These are phyloP conservation scores for Formica exsecta DNA, from an alignment of 1,140 invertebrate genomes.

Conservation along the genomic window DNA sequence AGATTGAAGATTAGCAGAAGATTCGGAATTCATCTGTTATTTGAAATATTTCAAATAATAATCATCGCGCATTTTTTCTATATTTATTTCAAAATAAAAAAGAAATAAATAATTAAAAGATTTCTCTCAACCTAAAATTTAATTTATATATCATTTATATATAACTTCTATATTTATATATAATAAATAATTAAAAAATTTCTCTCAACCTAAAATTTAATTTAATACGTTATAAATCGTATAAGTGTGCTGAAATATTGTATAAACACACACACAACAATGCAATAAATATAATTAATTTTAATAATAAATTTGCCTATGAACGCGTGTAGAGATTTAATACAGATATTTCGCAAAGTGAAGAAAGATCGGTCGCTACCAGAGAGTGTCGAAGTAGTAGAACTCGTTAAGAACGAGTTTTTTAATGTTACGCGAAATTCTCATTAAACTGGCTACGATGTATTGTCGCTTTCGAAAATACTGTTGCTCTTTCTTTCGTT, in stretches of 20 bases:
- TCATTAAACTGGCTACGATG: slow-evolving; percentile 34
- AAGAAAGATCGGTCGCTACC: slow-evolving; percentile 4
- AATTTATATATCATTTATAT: too few species aligned
- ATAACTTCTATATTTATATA: too few species aligned
- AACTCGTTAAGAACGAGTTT: slow-evolving; percentile 46
- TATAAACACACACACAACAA: too few species aligned
- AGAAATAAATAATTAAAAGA: not conserved
- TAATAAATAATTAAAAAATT: not conserved
- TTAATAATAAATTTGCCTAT: not conserved
- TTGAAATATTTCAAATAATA: too few species aligned
- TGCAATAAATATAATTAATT: not conserved
- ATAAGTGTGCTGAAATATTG: not conserved
- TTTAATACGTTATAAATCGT: not conserved
- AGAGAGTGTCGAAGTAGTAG: not conserved
- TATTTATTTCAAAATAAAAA: not conserved
- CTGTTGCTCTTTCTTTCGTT: slow-evolving; percentile 23
- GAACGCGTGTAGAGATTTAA: not conserved
- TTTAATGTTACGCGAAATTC: slow-evolving; percentile 36
- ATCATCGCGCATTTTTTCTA: not conserved
- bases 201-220: not conserved
- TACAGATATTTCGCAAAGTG: slow-evolving; percentile 7
- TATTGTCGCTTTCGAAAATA: slow-evolving; percentile 47
- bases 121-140: not conserved
- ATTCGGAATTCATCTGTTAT: not conserved
- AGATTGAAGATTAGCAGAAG: not conserved